Base-by-base conservation (phyloP, 2,888 invertebrate species). In the Gandaritis pyraliata region DNA sequence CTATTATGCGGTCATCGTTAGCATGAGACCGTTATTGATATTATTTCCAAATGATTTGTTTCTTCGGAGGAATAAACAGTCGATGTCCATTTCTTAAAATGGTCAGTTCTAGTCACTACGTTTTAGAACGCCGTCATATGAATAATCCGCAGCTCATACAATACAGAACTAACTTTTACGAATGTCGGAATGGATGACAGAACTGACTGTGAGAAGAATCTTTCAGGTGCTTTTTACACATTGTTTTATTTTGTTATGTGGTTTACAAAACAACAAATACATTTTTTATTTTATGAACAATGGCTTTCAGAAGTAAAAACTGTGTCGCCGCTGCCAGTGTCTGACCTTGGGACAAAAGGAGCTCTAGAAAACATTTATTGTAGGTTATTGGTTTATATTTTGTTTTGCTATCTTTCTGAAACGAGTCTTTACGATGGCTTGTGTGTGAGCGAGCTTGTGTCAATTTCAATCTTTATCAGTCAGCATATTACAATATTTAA, bases 261-360 rank as follows among this genome's bases (percentile, higher is more conserved):
- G n/a, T 23, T 58, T 30, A 6, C 13, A 45, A 36, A 45, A 33
- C 38, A 45, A 33, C 23, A 33, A 46, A 38, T 50, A 53, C 8
- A 58, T 50, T 23, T 38, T 43, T 47, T 59, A 58, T 54, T 33
- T 39, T 43, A 51, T 59, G n/a, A 51, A 52, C 52, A 52, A 52
- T 56, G 51, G n/a, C 55, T 64, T 64, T 64, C 63, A 64, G 64
- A 64, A 59, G 51, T 56, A 18, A 64, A 64, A 56, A 52, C 58
- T 53, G 58, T 64, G 64, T 58, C 55, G 55, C 63, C 59, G 55
- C 64, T 47, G 51, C 48, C 56, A 36, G 48, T 43, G 18, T 54
- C 64, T 8, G 64, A 64, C n/a, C 52, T 59, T 41, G 50, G 59
- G 48, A 46, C 64, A 33, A 64, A 64, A 59, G 64, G 64, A 64